Evolutionary conservation across 35 echinoderm and acorn worm genomes (phyloP).

Genomic region (Eucidaris tribuloides): DNA sequence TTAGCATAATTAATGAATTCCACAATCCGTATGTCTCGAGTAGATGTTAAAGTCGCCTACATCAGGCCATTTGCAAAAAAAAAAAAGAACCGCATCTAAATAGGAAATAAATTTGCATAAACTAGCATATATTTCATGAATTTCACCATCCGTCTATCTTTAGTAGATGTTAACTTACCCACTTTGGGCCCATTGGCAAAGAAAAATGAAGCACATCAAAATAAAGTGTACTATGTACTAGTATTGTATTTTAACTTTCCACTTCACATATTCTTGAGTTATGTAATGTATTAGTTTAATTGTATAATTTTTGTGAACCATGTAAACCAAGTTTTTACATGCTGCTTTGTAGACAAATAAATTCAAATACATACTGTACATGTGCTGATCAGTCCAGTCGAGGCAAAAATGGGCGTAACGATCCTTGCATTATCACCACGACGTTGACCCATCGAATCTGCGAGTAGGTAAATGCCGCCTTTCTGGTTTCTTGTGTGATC

Average conservation of each 20-base stretch:
- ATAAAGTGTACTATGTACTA: too few species aligned
- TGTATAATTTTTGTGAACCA: too few species aligned
- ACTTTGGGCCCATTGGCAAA: too few species aligned
- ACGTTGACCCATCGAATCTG: neutral
- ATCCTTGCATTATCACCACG: neutral
- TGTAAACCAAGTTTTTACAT: too few species aligned
- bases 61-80: neutral
- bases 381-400: neutral
- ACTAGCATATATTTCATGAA: too few species aligned
- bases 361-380: neutral
- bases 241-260: too few species aligned
- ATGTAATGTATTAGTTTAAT: too few species aligned
- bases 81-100: slow-evolving; percentile 4
- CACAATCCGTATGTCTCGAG: neutral
- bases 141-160: too few species aligned
- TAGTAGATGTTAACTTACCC: too few species aligned
- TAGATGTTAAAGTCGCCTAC: neutral
- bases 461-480: neutral
- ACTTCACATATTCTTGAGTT: too few species aligned
- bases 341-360: neutral
- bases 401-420: neutral
- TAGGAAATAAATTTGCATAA: too few species aligned
- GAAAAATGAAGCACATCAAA: too few species aligned
- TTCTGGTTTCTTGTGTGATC: slow-evolving; percentile 36
- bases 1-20: neutral